Conservation (phyloP, 1,140 invertebrate species). For the Ceratosolen solmsi region DNA sequence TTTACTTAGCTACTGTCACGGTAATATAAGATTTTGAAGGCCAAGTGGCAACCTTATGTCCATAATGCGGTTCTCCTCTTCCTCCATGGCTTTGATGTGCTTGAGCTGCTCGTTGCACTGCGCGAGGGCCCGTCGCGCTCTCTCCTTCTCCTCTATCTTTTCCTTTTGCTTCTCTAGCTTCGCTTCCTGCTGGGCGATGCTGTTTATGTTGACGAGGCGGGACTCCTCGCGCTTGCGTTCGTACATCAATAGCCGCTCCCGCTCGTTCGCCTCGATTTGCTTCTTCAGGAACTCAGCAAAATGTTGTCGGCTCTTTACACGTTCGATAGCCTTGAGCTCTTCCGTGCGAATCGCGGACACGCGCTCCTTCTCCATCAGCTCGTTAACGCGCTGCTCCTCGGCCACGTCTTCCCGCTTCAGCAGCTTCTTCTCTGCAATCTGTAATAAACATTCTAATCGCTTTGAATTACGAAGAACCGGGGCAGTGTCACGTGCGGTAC, state of each 20-base stretch:
- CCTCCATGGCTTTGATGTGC: conserved; percentile 74
- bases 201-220: conserved; percentile 75
- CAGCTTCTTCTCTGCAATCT: conserved; percentile 69
- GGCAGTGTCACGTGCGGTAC: too few relatives aligned
- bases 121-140: conserved; percentile 74
- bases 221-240: conserved; percentile 80
- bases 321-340: conserved; percentile 64
- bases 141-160: conserved; percentile 67
- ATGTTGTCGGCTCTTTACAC: conserved; percentile 58
- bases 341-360: conserved; percentile 69
- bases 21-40: too few relatives aligned
- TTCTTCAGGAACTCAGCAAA: conserved; percentile 71
- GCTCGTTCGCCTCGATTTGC: conserved; percentile 77
- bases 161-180: conserved; percentile 70
- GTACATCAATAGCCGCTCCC: conserved; percentile 76
- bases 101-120: conserved; percentile 76
- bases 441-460: neutral
- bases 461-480: too few relatives aligned
- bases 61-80: conserved; percentile 76
- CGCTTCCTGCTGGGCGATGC: conserved; percentile 74
- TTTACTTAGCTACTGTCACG: too few relatives aligned
- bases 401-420: conserved; percentile 74
- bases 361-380: conserved; percentile 78
- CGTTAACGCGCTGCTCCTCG: conserved; percentile 76
- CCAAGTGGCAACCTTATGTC: conserved; percentile 74